Conservation (phyloP, 2,888 invertebrate genomes). For the Nudaria mundana region DNA sequence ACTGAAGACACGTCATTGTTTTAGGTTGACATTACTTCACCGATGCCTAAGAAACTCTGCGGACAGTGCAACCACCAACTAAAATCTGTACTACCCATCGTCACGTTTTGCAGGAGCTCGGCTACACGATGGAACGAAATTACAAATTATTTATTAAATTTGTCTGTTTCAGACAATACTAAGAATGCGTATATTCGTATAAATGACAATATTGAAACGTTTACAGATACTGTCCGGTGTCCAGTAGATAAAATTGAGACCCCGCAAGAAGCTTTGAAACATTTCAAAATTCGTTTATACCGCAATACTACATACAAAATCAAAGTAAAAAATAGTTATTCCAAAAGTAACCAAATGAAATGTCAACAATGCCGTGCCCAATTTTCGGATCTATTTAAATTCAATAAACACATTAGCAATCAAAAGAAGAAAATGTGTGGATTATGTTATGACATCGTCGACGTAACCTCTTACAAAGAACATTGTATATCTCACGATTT, state of each 20-base stretch:
- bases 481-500: constrained; percentile 26
- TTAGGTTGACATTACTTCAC: constrained; percentile 47
- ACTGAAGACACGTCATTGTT: constrained; percentile 44
- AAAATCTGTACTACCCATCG: constrained; percentile 37
- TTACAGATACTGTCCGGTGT: constrained; percentile 21
- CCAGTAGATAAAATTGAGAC: constrained; percentile 17
- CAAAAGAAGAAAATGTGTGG: constrained; percentile 39
- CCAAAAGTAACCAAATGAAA: constrained; percentile 13
- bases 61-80: constrained; percentile 33
- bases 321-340: constrained; percentile 1
- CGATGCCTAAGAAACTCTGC: constrained; percentile 48
- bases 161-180: constrained; percentile 24
- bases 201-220: constrained; percentile 17
- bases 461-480: constrained; percentile 26
- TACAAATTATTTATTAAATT: constrained; percentile 25
- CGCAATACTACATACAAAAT: constrained; percentile 7
- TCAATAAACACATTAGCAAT: constrained; percentile 42
- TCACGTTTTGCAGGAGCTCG: constrained; percentile 41
- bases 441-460: constrained; percentile 35
- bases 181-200: constrained; percentile 40
- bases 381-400: constrained; percentile 24
- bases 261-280: constrained; percentile 20
- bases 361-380: constrained; percentile 42
- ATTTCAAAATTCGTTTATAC: constrained; percentile 20
- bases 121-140: constrained; percentile 41